These are phyloP conservation scores for Epinotia nisella DNA, from an alignment of 2,888 invertebrate species.

Conservation along the genomic window DNA sequence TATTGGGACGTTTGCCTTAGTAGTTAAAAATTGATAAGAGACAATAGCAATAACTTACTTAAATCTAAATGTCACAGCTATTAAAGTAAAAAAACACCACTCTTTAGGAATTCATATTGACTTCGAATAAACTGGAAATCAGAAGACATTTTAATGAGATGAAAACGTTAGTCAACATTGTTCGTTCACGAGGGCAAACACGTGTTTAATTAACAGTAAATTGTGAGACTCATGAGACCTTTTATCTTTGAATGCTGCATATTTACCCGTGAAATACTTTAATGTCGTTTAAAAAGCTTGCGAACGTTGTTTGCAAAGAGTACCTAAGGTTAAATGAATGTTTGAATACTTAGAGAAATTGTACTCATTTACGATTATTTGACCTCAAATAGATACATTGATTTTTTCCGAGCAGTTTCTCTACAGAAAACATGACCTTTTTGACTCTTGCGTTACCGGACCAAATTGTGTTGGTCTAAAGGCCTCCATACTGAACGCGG, in stretches of 20 bases:
- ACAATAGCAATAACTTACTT: background rate
- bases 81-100: background rate
- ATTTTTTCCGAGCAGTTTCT: too few species aligned
- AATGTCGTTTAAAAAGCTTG: conserved; percentile 6
- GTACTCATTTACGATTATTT: too few species aligned
- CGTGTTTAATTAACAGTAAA: conserved; percentile 37
- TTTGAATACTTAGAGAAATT: too few species aligned
- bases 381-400: too few species aligned
- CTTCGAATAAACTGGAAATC: conserved; percentile 14
- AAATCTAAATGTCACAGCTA: background rate
- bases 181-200: conserved; percentile 29
- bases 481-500: too few species aligned
- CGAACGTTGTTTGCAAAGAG: background rate
- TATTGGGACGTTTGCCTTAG: too few species aligned
- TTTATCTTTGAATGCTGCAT: conserved; percentile 21
- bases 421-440: too few species aligned
- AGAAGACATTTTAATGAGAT: conserved; percentile 32
- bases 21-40: background rate
- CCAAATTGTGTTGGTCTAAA: too few species aligned
- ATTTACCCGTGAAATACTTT: conserved; percentile 10
- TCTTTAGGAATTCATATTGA: background rate
- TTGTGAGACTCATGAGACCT: conserved; percentile 22
- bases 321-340: background rate
- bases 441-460: too few species aligned
- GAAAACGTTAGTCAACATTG: conserved; percentile 37